A percentile compares a stretch with the other conserved stretches of the same genome.
These are phyloP conservation scores for Cyclura pinguis DNA, from an alignment of 2,797 vertebrate species.

Conservation along the genomic window DNA sequence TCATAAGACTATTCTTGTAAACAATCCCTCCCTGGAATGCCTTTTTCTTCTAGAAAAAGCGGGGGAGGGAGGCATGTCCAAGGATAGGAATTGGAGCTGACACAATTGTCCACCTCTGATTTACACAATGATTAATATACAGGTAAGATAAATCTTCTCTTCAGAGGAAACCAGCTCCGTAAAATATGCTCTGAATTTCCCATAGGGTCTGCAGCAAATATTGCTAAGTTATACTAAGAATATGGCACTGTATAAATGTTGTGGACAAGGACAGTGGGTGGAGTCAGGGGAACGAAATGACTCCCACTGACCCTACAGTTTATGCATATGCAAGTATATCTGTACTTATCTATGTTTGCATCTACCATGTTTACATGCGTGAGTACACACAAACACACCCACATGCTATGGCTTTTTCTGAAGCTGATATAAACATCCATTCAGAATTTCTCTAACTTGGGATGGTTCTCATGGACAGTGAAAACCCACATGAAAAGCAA, in stretches of 20 bases:
- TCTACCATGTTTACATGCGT: no score
- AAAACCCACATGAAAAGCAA: background rate
- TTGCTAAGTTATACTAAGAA: background rate
- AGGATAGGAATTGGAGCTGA: background rate
- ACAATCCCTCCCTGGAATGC: no score
- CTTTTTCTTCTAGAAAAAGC: no score
- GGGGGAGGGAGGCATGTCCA: no score
- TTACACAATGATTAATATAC: background rate
- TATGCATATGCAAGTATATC: background rate
- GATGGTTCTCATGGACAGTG: background rate
- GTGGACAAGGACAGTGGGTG: background rate
- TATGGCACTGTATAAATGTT: background rate
- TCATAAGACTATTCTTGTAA: no score
- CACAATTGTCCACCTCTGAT: background rate
- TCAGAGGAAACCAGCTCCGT: background rate
- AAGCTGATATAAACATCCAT: background rate
- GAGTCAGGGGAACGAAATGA: background rate
- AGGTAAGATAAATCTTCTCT: background rate
- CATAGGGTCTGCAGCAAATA: background rate
- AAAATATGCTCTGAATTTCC: background rate
- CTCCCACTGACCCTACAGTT: background rate
- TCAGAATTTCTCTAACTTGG: background rate
- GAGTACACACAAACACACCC: no score
- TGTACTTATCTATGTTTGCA: background rate
- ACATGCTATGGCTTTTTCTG: background rate